A percentile compares a stretch with the other conserved stretches of the same genome.
Evolutionary conservation across 2,888 invertebrate genomes (phyloP).

Genomic region (Girardia tigrina): DNA sequence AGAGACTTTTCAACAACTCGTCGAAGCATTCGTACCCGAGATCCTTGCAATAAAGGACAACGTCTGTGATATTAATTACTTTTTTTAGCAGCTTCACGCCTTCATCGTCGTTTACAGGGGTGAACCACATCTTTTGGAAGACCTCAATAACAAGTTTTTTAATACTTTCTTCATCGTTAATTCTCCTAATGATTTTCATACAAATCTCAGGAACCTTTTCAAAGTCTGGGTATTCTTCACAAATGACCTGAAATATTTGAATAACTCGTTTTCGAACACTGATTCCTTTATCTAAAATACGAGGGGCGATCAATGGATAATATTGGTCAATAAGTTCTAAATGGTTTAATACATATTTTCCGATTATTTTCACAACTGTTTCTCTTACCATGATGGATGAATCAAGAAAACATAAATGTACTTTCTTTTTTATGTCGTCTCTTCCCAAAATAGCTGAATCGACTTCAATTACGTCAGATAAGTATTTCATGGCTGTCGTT

Average conservation of each 20-base stretch:
- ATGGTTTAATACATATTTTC: constrained; percentile 87
- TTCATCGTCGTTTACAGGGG: constrained; percentile 55
- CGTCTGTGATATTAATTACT: constrained; percentile 90
- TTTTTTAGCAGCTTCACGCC: constrained; percentile 57
- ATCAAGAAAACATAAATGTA: constrained; percentile 84
- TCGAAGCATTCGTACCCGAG: constrained; percentile 62
- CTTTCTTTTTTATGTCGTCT: constrained; percentile 84
- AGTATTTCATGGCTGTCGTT: constrained; percentile 95
- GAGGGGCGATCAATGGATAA: constrained; percentile 63
- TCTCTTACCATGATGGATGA: constrained; percentile 93
- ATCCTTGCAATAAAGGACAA: constrained; percentile 52
- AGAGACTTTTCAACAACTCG: constrained; percentile 67
- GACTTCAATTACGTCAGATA: constrained; percentile 93
- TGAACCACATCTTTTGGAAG: constrained; percentile 96
- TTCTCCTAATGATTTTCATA: constrained; percentile 89
- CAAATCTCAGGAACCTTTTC: constrained; percentile 94
- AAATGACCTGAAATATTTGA: constrained; percentile 93
- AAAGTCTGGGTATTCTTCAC: constrained; percentile 87
- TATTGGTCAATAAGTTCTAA: constrained; percentile 77
- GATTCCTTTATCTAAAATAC: constrained; percentile 75
- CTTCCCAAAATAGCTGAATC: constrained; percentile 60
- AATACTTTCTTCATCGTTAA: constrained; percentile 82
- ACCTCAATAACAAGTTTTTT: constrained; percentile 89
- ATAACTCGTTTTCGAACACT: constrained; percentile 95
- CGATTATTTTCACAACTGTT: constrained; percentile 93